phyloP scores from a whole-genome alignment of 2,797 vertebrate genomes.

The Lagocephalus sceleratus region DNA sequence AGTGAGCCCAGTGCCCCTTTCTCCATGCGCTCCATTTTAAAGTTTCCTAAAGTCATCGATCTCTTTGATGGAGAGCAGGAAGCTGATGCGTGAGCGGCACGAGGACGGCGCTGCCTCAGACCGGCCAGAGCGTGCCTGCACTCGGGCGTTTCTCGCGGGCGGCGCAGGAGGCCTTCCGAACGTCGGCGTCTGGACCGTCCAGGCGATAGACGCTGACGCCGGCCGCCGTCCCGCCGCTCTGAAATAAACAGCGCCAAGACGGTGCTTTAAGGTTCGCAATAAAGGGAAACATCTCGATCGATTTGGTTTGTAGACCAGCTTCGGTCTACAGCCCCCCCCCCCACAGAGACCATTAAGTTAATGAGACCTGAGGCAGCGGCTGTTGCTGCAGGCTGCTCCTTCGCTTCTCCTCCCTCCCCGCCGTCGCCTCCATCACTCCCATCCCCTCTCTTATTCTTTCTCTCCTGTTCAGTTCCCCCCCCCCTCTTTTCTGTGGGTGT shows the following conservation, averaged over 20 bases:
- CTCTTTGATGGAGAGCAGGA: no score
- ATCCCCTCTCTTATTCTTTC: constrained; percentile 16
- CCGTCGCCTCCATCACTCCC: constrained; percentile 13
- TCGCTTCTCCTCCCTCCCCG: constrained; percentile 17
- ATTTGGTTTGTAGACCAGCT: constrained; percentile 15
- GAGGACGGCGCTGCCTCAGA: no score
- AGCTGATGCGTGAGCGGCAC: no score
- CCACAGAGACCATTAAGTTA: constrained; percentile 87
- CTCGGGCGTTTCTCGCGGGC: constrained; percentile 13
- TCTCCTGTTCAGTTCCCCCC: constrained; percentile 11
- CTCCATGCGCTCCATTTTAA: no score
- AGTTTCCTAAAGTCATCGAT: no score
- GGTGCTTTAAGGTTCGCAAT: constrained; percentile 7
- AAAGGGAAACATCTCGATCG: neutral
- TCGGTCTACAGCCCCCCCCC: constrained; percentile 3
- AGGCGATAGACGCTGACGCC: constrained; percentile 49
- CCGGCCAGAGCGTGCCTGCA: no score
- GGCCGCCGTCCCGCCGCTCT: no score
- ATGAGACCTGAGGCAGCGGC: constrained; percentile 81
- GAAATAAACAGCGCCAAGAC: neutral
- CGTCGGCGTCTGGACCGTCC: constrained; percentile 50
- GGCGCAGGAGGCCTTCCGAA: constrained; percentile 32
- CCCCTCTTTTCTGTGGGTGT: constrained; percentile 10
- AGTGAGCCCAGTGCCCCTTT: no score
- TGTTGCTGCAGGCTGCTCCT: constrained; percentile 69